phyloP scores from a whole-genome alignment of 1,140 invertebrate species.

The Lucilia cuprina region DNA sequence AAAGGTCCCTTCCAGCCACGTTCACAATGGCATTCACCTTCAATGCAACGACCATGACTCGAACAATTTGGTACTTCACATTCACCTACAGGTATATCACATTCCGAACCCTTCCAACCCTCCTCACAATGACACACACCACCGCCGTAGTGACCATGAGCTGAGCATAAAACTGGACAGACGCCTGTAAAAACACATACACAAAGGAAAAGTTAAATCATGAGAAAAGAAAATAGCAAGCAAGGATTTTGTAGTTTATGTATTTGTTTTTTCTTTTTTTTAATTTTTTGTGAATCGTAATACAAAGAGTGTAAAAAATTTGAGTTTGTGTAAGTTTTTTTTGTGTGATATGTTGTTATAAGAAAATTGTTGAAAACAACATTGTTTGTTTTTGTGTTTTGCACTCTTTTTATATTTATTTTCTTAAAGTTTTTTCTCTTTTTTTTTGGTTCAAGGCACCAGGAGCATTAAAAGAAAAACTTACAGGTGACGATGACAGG shows the following conservation, averaged over 20 bases:
- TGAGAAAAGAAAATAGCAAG: background rate
- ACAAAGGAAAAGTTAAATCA: background rate
- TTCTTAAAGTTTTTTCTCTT: constrained; percentile 5
- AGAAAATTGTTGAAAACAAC: constrained; percentile 28
- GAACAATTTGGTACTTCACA: constrained; percentile 93
- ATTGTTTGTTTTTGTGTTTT: constrained; percentile 17
- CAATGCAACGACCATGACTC: constrained; percentile 87
- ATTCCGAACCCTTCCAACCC: constrained; percentile 96
- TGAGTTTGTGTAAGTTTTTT: background rate
- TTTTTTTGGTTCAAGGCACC: background rate
- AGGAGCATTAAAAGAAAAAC: constrained; percentile 4
- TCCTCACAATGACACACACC: constrained; percentile 96
- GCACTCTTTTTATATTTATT: constrained; percentile 9
- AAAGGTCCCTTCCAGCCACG: constrained; percentile 87
- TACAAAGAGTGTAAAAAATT: constrained; percentile 9
- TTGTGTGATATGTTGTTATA: constrained; percentile 8
- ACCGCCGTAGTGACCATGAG: constrained; percentile 93
- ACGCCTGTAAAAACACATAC: constrained; percentile 68
- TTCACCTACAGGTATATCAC: constrained; percentile 89
- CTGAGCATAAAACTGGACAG: constrained; percentile 97
- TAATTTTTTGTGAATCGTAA: background rate
- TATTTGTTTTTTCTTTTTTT: constrained; percentile 21
- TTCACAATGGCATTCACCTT: constrained; percentile 88
- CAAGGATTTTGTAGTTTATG: background rate
- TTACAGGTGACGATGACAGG: constrained; percentile 51